Percentiles rank a stretch among this genome's conserved stretches.
phyloP scores from a whole-genome alignment of 2,888 invertebrate species.

The Actias luna region DNA sequence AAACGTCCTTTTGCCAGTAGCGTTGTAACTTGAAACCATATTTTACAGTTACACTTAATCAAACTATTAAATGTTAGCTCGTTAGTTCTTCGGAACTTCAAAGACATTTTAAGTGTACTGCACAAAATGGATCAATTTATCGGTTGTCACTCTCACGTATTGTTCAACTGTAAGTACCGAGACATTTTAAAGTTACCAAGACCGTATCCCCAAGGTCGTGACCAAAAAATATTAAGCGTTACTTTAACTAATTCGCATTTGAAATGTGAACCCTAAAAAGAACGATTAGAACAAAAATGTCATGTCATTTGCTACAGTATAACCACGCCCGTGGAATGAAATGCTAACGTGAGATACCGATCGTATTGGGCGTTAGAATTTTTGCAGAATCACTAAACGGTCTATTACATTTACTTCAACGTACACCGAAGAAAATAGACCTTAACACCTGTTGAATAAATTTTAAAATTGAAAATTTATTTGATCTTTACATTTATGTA shows the following conservation, averaged over 20 bases:
- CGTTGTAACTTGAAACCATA: too few species aligned
- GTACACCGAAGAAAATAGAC: constrained; percentile 10
- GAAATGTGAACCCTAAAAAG: constrained; percentile 38
- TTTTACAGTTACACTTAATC: too few species aligned
- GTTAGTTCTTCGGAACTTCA: neutral
- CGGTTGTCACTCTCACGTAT: constrained; percentile 9
- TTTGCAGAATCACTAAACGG: constrained; percentile 44
- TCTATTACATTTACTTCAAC: constrained; percentile 22
- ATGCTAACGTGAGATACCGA: constrained; percentile 46
- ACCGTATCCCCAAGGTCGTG: constrained; percentile 31
- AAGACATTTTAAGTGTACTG: neutral
- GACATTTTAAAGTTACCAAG: constrained; percentile 11
- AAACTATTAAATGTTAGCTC: too few species aligned
- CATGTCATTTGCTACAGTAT: constrained; percentile 37
- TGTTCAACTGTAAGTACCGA: constrained; percentile 11
- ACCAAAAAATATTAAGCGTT: constrained; percentile 37
- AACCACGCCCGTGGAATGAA: constrained; percentile 42
- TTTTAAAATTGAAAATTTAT: constrained; percentile 1
- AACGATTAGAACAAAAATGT: constrained; percentile 30
- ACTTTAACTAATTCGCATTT: constrained; percentile 42
- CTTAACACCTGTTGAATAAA: constrained; percentile 1
- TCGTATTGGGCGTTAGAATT: constrained; percentile 35
- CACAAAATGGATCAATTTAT: constrained; percentile 1
- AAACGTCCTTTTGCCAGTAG: too few species aligned
- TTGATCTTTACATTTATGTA: constrained; percentile 8